These are phyloP conservation scores for Teleogryllus occipitalis DNA, from an alignment of 1,140 invertebrate species.

Conservation along the genomic window DNA sequence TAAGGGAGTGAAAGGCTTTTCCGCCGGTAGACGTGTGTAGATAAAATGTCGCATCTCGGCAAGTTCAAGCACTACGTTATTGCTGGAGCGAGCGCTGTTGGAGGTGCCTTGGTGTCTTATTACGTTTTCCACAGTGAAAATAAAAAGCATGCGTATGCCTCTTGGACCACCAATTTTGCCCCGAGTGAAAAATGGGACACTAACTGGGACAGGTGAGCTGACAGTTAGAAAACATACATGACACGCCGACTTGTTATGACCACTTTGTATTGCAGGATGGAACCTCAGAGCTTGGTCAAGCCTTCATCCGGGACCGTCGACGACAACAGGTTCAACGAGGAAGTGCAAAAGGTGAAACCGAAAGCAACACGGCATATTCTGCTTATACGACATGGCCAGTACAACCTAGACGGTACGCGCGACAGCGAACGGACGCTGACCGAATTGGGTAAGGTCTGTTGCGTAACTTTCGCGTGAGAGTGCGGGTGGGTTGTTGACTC, in stretches of 20 bases:
- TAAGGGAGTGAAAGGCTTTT: neutral
- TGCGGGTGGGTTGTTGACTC: no score
- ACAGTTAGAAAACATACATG: neutral
- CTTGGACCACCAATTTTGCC: slow-evolving; percentile 15
- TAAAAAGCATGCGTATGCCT: slow-evolving; percentile 5
- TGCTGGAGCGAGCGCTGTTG: slow-evolving; percentile 7
- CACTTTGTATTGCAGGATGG: slow-evolving; percentile 6
- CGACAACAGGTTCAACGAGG: slow-evolving; percentile 16
- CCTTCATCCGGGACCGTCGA: slow-evolving; percentile 12
- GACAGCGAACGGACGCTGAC: slow-evolving; percentile 76
- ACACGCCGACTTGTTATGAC: neutral
- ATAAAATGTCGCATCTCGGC: neutral
- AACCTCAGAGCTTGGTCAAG: slow-evolving; percentile 9
- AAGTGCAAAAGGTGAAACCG: slow-evolving; percentile 7
- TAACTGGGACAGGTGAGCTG: slow-evolving; percentile 15
- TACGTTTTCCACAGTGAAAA: neutral
- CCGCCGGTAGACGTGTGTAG: neutral
- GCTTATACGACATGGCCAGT: slow-evolving; percentile 92
- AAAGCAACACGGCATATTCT: slow-evolving; percentile 70
- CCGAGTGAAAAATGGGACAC: slow-evolving; percentile 9
- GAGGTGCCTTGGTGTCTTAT: slow-evolving; percentile 12
- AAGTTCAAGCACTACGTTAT: slow-evolving; percentile 6
- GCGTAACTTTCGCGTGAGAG: no score
- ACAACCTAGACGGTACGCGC: slow-evolving; percentile 59
- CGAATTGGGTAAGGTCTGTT: slow-evolving; percentile 51